Evolutionary conservation across 2,888 invertebrate species (phyloP), one percentile per base, ranked within the genome.

Genomic region (Tyria jacobaeae): DNA sequence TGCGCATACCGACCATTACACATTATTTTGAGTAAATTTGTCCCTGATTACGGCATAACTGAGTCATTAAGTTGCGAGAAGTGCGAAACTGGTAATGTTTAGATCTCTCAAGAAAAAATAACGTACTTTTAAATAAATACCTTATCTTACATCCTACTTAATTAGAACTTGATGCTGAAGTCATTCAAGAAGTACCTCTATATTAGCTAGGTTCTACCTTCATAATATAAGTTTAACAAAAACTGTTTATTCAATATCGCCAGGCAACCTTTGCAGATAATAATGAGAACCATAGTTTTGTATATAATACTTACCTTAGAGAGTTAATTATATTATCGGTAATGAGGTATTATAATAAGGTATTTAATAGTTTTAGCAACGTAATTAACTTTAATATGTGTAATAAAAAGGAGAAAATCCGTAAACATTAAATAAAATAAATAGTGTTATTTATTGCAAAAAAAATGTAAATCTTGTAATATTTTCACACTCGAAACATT

Each of bases 21-120:
- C 82, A 85, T 81, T 85, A 88, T 84, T 89, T 89, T 89, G 83
- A 90, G 90, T 89, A 85, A 87, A 87, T 88, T 87, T 83, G 82
- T 76, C 84, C 78, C 79, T 84, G 83, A 86, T 84, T 84, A 82
- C 80, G 63, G 65, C 62, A 60, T 66, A 66, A 80, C 81, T 86
- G 88, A 89, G 77, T 89, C 88, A 88, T 80, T 72, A 76, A 70
- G 51, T 83, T 80, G 73, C 77, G 68, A 80, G 80, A 83, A 68
- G 60, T 75, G 57, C 64, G 59, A 73, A 64, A 73, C 72, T 75
- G 64, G 66, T 64, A 68, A 68, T 61, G 35, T 63, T 57, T 62
- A 59, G 62, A 69, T 69, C 63, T 78, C 76, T 75, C 64, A 73
- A 66, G 60, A 75, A 61, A 59, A 59, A 64, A 65, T 55, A 62